Percentiles rank a stretch among this genome's conserved stretches.
Evolutionary conservation across 2,797 vertebrate genomes (phyloP).

Genomic region (Phylloscopus collybita): DNA sequence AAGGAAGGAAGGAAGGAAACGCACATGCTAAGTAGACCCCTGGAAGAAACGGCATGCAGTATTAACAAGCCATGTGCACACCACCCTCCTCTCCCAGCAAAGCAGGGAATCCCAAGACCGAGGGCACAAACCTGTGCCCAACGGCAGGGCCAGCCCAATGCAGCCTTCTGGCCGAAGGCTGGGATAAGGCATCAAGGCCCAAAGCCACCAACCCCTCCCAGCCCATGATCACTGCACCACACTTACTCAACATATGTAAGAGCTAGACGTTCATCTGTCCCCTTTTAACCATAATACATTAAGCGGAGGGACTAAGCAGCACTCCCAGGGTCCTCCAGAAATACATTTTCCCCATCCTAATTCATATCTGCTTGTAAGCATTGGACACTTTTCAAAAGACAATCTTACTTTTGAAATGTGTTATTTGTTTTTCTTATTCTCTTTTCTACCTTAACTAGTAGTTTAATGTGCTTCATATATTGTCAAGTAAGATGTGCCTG

Average conservation of each 20-base stretch:
- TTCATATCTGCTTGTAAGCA: not conserved
- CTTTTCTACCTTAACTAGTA: not conserved
- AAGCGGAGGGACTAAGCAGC: not conserved
- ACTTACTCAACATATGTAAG: not conserved
- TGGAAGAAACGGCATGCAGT: not conserved
- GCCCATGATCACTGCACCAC: accelerated
- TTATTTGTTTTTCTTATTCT: not conserved
- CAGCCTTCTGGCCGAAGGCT: not conserved
- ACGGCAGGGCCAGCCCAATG: accelerated
- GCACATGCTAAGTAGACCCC: not conserved
- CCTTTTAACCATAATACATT: not conserved
- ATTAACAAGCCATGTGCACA: not conserved
- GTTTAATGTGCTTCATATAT: not conserved
- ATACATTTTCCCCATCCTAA: not conserved
- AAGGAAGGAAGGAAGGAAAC: not conserved
- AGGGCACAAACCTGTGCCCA: not conserved
- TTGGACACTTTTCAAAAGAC: not conserved
- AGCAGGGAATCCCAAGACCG: accelerated
- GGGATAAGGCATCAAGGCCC: not conserved
- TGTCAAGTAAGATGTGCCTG: not conserved
- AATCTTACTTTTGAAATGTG: not conserved
- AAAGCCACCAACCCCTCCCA: accelerated
- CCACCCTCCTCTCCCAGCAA: not conserved
- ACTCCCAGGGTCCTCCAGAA: not conserved
- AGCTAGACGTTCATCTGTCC: not conserved